Conservation (phyloP, 53 echinoderm and acorn worm genomes). For the Actinopyga echinites region DNA sequence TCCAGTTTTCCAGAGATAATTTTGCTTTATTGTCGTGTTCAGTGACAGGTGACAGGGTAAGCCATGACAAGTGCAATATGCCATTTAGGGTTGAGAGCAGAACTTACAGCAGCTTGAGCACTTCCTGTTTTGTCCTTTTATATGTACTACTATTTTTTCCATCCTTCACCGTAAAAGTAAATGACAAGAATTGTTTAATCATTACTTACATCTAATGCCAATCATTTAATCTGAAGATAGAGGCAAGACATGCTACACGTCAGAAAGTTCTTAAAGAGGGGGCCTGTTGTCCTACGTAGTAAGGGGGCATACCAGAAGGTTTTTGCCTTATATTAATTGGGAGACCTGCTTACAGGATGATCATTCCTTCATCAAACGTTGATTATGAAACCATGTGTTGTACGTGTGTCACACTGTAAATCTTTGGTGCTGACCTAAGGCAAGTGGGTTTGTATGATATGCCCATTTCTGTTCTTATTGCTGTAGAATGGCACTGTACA, state of each 20-base stretch:
- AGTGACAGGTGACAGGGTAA: conserved; percentile 40
- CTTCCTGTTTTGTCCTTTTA: conserved; percentile 4
- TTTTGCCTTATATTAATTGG: too few relatives aligned
- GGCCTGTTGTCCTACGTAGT: background rate
- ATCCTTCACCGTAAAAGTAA: conserved; percentile 43
- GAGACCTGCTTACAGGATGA: too few relatives aligned
- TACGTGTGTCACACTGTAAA: too few relatives aligned
- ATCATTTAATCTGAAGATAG: conserved; percentile 26
- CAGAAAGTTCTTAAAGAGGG: conserved; percentile 29
- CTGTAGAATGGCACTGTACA: too few relatives aligned
- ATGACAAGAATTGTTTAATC: conserved; percentile 48
- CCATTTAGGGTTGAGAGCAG: conserved; percentile 34
- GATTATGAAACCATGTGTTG: too few relatives aligned
- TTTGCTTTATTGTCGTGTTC: conserved; percentile 36
- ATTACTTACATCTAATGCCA: conserved; percentile 43
- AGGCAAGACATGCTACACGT: conserved; percentile 14
- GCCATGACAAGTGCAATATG: conserved; percentile 41
- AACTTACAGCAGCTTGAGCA: conserved; percentile 3
- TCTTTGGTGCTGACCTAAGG: too few relatives aligned
- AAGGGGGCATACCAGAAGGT: too few relatives aligned
- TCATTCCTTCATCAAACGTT: too few relatives aligned
- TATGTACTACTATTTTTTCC: conserved; percentile 28
- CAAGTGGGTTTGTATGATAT: too few relatives aligned
- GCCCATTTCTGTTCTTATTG: too few relatives aligned
- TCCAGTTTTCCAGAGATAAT: conserved; percentile 45